A percentile compares a stretch with the other conserved stretches of the same genome.
phyloP scores from a whole-genome alignment of 2,888 invertebrate species.

The Temnothorax rugatulus region DNA sequence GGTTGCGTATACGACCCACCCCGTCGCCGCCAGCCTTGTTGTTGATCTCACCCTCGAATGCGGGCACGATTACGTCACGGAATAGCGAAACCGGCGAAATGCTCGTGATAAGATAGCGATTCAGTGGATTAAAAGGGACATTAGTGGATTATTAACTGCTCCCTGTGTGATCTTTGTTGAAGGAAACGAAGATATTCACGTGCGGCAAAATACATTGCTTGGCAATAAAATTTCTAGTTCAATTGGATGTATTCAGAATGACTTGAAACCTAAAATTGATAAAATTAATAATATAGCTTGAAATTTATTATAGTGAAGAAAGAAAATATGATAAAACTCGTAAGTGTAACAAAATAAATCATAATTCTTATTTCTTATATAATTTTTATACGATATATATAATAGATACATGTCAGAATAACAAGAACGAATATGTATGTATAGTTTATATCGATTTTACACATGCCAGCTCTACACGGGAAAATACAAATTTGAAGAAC shows the following conservation, averaged over 20 bases:
- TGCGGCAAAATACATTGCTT: not conserved
- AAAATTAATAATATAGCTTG: not conserved
- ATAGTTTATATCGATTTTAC: not conserved
- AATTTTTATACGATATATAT: not conserved
- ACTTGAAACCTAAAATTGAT: not conserved
- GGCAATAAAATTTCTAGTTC: not conserved
- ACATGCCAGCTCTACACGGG: not conserved
- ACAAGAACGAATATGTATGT: not conserved
- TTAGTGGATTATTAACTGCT: slow-evolving; percentile 40
- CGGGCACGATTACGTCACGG: slow-evolving; percentile 45
- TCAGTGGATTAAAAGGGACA: not conserved
- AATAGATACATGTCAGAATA: not conserved
- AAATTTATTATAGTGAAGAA: not conserved
- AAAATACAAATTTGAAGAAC: not conserved
- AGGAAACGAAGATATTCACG: not conserved
- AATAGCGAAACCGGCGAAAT: slow-evolving; percentile 6
- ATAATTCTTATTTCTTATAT: not conserved
- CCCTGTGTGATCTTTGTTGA: not conserved
- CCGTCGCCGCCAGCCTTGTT: not conserved
- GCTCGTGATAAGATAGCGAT: slow-evolving; percentile 14
- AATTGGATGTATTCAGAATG: not conserved
- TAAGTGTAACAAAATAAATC: not conserved
- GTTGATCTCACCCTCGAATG: slow-evolving; percentile 36
- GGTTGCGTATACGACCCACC: slow-evolving; percentile 22
- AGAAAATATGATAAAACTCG: not conserved